Base-by-base conservation (phyloP, 2,888 invertebrate genomes). In the Nephrotoma appendiculata region DNA sequence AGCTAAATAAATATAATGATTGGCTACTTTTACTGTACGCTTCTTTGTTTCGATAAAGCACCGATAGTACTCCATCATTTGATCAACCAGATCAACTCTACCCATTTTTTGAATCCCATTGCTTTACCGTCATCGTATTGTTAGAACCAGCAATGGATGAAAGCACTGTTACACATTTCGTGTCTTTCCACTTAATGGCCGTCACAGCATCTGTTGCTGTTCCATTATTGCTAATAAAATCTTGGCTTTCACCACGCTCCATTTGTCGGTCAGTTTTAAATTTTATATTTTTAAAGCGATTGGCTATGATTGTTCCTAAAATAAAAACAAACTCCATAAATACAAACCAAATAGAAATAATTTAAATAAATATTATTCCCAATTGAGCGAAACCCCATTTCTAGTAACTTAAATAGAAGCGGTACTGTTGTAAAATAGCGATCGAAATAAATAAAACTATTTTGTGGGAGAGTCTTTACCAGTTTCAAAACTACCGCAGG, bases 41-140 rank as follows among this genome's bases (percentile, higher is more conserved):
- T 71, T 6, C 71, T 15, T 19, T 15, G 19, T 71, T 71, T 5
- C 1, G 1, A 71, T 71, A n/a, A 71, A 12, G 71, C 15, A 15
- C 5, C 9, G n/a, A n/a, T 71, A 71, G 71, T 19, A 71, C 19
- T 3, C 19, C 1, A 31, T 31, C 31, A 31, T 31, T 31, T 31
- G 48, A n/a, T 48, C 48, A n/a, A 11, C 11, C 11, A n/a, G 11
- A 48, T 88, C 88, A 88, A 48, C 48, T 1, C 48, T 3, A 48
- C 5, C 48, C 48, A 48, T 71, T 15, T 71, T 15, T 15, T 7
- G 19, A 71, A 19, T 15, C 19, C 19, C 5, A 15, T 7, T 4
- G 19, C 31, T 2, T 31, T 31, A 31, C 2, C 31, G 31, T 31
- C 31, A 31, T 31, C 3, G 31, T 31, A 31, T 2, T 1, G 3